These are phyloP conservation scores for Montipora cactus DNA, from an alignment of 64 coral and sea anemone species.

Conservation along the genomic window DNA sequence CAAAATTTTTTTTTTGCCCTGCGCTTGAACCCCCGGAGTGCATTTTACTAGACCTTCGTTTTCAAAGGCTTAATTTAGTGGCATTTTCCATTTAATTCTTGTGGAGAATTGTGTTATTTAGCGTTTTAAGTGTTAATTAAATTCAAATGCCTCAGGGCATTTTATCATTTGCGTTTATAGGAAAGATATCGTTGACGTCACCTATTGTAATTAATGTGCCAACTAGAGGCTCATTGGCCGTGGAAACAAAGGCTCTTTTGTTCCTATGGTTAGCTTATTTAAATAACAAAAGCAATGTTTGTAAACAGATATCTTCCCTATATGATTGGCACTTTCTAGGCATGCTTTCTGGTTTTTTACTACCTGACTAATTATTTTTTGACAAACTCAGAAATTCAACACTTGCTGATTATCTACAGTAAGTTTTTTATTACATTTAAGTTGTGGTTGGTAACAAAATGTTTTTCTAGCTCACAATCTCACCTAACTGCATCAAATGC, in stretches of 20 bases:
- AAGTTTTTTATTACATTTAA: neutral
- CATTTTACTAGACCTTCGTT: neutral
- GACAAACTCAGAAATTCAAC: neutral
- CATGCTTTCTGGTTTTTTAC: too few species aligned
- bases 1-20: neutral
- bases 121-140: constrained; percentile 4
- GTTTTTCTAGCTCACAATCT: neutral
- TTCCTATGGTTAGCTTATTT: too few species aligned
- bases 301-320: too few species aligned
- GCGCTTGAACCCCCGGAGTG: neutral
- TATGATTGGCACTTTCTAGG: too few species aligned
- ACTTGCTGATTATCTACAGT: neutral
- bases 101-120: constrained; percentile 12
- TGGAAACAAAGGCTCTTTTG: too few species aligned
- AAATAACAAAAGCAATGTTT: too few species aligned
- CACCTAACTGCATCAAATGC: neutral
- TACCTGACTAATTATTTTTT: neutral
- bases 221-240: too few species aligned
- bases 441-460: neutral
- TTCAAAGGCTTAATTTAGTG: neutral
- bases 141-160: neutral
- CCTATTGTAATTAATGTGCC: too few species aligned
- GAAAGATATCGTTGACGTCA: too few species aligned
- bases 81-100: neutral
- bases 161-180: neutral